A percentile compares a stretch with the other conserved stretches of the same genome.
These are phyloP conservation scores for Ophiodon elongatus DNA, from an alignment of 2,113 vertebrate species.

Conservation along the genomic window DNA sequence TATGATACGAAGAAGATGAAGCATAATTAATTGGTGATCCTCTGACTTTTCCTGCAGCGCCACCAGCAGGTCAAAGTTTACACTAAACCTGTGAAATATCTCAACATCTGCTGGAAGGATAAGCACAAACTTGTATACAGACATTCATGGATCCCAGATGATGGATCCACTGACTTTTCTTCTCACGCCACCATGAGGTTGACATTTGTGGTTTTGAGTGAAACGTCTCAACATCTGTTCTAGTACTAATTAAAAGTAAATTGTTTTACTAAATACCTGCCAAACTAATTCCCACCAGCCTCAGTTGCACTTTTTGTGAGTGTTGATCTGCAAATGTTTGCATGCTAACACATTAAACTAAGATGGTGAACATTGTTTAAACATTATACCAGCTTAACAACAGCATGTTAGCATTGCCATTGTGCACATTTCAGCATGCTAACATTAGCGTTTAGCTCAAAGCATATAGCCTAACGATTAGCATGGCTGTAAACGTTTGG, in stretches of 20 bases:
- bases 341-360: neutral
- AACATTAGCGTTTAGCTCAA: neutral
- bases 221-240: conserved; percentile 4
- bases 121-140: neutral
- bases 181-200: neutral
- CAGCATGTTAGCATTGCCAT: neutral
- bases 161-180: neutral
- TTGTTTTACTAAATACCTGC: too few species aligned
- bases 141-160: neutral
- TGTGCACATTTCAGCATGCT: neutral
- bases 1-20: neutral
- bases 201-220: neutral
- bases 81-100: neutral
- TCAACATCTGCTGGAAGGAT: neutral
- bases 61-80: neutral
- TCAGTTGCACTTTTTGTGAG: neutral
- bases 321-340: neutral
- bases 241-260: too few species aligned
- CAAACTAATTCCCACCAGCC: neutral
- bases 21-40: neutral
- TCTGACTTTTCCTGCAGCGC: neutral
- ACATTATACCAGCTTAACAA: neutral
- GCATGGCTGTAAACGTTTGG: neutral
- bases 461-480: neutral
- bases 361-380: neutral